A percentile compares a stretch with the other conserved stretches of the same genome.
These are phyloP conservation scores for Centruroides sculpturatus DNA, from an alignment of 1,140 invertebrate species.

Conservation along the genomic window DNA sequence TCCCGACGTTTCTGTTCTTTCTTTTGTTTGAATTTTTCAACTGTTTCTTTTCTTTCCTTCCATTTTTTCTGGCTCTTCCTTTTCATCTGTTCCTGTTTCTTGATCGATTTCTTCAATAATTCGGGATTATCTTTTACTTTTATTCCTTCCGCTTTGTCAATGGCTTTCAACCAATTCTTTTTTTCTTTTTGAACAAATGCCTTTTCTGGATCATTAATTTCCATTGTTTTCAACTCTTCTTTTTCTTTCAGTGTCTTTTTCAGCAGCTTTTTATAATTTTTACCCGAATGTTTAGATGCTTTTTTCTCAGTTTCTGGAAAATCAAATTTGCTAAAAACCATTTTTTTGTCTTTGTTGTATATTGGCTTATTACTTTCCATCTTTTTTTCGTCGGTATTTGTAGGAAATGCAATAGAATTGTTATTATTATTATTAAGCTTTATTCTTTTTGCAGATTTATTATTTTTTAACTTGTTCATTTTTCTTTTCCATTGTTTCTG, in stretches of 20 bases:
- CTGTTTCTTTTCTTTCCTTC: slow-evolving; percentile 45
- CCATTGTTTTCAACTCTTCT: slow-evolving; percentile 44
- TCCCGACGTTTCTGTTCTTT: slow-evolving; percentile 52
- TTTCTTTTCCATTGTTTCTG: neutral
- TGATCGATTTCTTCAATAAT: slow-evolving; percentile 60
- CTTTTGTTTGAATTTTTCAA: slow-evolving; percentile 45
- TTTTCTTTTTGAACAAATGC: slow-evolving; percentile 43
- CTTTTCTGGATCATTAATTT: slow-evolving; percentile 45
- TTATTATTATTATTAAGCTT: slow-evolving; percentile 1
- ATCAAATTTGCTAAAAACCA: slow-evolving; percentile 17
- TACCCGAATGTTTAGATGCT: neutral
- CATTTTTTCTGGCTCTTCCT: slow-evolving; percentile 54
- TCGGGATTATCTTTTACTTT: slow-evolving; percentile 67
- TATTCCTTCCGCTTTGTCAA: slow-evolving; percentile 57
- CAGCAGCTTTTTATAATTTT: slow-evolving; percentile 10
- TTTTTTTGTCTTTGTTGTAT: slow-evolving; percentile 11
- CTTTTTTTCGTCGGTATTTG: neutral
- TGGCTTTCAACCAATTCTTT: slow-evolving; percentile 47
- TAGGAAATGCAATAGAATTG: neutral
- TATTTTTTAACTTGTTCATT: neutral
- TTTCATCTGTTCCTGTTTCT: slow-evolving; percentile 52
- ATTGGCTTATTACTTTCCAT: slow-evolving; percentile 1
- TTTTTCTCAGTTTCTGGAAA: slow-evolving; percentile 9
- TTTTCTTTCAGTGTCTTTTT: slow-evolving; percentile 38
- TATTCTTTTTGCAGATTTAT: neutral